Evolutionary conservation across 2,888 invertebrate genomes (phyloP), one percentile per base, ranked within the genome.

Genomic region (Polylopha cassiicola): DNA sequence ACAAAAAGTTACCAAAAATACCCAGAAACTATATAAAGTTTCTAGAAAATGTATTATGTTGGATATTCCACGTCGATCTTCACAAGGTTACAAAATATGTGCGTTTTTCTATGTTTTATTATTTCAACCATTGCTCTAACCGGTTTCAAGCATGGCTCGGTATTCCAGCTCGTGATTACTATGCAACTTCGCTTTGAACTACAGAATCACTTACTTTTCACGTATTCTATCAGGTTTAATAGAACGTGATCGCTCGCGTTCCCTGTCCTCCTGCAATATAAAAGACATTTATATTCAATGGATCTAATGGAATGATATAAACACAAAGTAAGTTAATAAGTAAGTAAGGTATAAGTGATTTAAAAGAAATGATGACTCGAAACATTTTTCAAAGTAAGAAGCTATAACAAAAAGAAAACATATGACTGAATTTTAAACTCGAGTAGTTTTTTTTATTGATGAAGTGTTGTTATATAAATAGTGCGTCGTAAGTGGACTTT

Each of bases 141-240:
- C n/a, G n/a, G n/a, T n/a, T n/a, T n/a, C n/a, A n/a, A 16, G 9
- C 9, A 8, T 10, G 14, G 2, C 4, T 7, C 4, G 7, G 24
- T 32, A 11, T 27, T 6, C 20, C 11, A 32, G 2, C 24, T 14
- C 20, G 26, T 26, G 16, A 17, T 10, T 16, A 9, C 13, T 38
- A 13, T 37, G 13, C 9, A n/a, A 23, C 13, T 13, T 4, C 11
- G 13, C 29, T 8, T 17, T 23, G 10, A 29, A 21, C 15, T 4
- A 39, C 13, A 34, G 6, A 21, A 18, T 4, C 24, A 67, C 77
- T 76, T 61, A 89, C 88, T 89, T 89, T 58, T 89, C 89, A 61
- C 89, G 77, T 53, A 87, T 80, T 48, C 89, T 76, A 31, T 89
- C 89, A 1, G 89, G 89, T 44, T 89, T 89, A 20, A 87, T 86